These are phyloP conservation scores for Catalaphyllia jardinei DNA, from an alignment of 64 coral and sea anemone species.

Conservation along the genomic window DNA sequence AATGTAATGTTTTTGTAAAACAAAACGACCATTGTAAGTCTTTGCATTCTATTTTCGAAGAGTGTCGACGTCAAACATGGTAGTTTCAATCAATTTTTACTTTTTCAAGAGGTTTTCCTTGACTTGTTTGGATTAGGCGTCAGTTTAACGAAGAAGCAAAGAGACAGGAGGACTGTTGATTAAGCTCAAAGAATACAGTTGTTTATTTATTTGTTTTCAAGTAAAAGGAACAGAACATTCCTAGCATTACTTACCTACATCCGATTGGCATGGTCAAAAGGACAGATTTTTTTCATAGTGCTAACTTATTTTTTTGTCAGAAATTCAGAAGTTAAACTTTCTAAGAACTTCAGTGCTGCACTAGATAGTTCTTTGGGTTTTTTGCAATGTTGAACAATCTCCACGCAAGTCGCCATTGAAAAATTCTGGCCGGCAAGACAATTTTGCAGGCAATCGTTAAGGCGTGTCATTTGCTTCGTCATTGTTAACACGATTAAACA, in stretches of 20 bases:
- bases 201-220: slow-evolving; percentile 38
- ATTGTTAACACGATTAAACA: slow-evolving; percentile 7
- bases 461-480: neutral
- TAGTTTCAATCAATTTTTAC: neutral
- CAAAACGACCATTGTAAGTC: neutral
- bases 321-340: neutral
- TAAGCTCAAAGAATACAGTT: neutral
- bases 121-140: slow-evolving; percentile 4
- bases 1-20: neutral
- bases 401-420: neutral
- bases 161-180: neutral
- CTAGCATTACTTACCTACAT: neutral
- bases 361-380: too few relatives aligned
- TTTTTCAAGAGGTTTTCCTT: neutral
- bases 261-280: neutral
- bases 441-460: neutral
- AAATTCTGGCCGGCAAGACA: neutral
- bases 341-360: too few relatives aligned
- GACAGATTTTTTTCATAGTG: neutral
- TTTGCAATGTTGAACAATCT: neutral
- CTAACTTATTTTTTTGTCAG: neutral
- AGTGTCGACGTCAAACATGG: neutral
- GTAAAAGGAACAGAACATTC: slow-evolving; percentile 7
- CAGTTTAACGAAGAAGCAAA: slow-evolving; percentile 10
- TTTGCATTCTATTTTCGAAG: neutral